A percentile compares a stretch with the other conserved stretches of the same genome.
phyloP scores from a whole-genome alignment of 2,113 vertebrate species.

The Etia nguti region DNA sequence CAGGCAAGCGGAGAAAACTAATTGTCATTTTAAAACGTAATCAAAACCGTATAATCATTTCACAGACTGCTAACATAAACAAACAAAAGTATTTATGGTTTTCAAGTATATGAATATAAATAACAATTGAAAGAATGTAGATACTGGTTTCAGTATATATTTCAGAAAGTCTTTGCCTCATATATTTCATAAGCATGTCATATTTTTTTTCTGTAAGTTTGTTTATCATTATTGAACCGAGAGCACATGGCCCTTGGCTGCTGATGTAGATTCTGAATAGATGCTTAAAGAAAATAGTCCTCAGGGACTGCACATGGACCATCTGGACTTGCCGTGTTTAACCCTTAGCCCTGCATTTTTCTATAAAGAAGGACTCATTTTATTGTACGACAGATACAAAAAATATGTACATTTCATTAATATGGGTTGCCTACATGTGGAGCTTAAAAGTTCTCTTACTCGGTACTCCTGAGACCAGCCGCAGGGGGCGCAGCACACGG shows the following conservation, averaged over 20 bases:
- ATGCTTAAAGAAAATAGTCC: slow-evolving; percentile 31
- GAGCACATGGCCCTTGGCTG: not conserved
- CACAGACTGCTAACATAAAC: not conserved
- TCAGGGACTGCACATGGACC: slow-evolving; percentile 17
- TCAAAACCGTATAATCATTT: not conserved
- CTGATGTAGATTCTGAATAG: slow-evolving; percentile 14
- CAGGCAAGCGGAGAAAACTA: too few species aligned
- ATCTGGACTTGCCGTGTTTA: slow-evolving; percentile 34
- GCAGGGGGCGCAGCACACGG: slow-evolving; percentile 95
- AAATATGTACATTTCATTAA: not conserved
- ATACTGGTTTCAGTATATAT: not conserved
- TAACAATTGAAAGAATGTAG: not conserved
- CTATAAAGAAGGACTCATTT: not conserved
- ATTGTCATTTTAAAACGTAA: not conserved
- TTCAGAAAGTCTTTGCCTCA: not conserved
- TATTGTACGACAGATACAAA: not conserved
- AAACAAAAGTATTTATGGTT: not conserved
- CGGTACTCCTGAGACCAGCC: slow-evolving; percentile 99
- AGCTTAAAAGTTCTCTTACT: slow-evolving; percentile 77
- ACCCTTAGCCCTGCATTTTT: not conserved
- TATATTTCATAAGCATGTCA: not conserved
- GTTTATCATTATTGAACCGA: not conserved
- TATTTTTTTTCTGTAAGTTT: not conserved
- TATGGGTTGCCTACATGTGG: not conserved
- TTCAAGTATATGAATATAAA: not conserved